phyloP scores from a whole-genome alignment of 2,888 invertebrate genomes.

The Pachliopta kotzebuea region DNA sequence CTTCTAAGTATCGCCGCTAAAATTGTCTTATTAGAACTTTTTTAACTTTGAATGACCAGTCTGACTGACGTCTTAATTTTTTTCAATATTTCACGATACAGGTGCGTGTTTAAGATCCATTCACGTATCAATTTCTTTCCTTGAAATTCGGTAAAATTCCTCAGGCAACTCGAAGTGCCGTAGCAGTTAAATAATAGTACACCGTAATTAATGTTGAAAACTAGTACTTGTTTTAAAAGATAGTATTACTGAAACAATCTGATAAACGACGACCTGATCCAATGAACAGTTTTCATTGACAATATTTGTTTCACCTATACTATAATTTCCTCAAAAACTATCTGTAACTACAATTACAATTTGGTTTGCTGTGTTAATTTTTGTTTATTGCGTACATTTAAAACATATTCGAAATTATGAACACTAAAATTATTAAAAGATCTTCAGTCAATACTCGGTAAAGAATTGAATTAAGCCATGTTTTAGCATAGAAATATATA shows the following conservation, averaged over 20 bases:
- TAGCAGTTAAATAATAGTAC: conserved; percentile 4
- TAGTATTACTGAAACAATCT: neutral
- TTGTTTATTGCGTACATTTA: too few species aligned
- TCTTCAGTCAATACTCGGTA: too few species aligned
- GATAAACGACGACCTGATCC: conserved; percentile 3
- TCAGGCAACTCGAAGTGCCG: neutral
- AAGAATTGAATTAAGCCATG: too few species aligned
- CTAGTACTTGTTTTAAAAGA: conserved; percentile 2
- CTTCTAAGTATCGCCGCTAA: conserved; percentile 4
- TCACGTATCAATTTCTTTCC: conserved; percentile 16
- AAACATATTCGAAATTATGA: too few species aligned
- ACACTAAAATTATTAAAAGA: too few species aligned
- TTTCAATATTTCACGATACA: conserved; percentile 9
- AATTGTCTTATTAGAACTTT: conserved; percentile 9
- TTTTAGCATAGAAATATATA: too few species aligned
- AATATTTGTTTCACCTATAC: neutral
- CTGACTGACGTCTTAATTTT: conserved; percentile 8
- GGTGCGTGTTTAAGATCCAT: conserved; percentile 19
- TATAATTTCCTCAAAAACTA: too few species aligned
- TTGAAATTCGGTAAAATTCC: neutral
- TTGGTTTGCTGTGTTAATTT: too few species aligned
- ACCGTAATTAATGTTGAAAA: conserved; percentile 7
- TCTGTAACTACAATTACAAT: neutral
- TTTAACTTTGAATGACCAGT: conserved; percentile 4
- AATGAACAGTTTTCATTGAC: conserved; percentile 15